Evolutionary conservation across 2,113 vertebrate genomes (phyloP), one percentile per base, ranked within the genome.

Genomic region (Rattus norvegicus): DNA sequence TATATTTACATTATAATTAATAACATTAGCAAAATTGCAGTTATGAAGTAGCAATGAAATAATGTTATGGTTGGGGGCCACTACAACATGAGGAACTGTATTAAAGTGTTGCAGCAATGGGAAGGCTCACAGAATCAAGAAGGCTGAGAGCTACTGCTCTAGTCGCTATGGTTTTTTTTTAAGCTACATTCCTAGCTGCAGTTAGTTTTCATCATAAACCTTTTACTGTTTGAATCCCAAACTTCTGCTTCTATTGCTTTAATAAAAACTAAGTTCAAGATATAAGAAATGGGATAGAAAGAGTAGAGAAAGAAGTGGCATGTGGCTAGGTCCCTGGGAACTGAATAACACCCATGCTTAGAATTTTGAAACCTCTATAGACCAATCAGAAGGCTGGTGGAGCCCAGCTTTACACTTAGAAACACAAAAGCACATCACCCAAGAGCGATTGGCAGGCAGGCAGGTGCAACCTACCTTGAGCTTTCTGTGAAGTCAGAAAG

Each of bases 241-340:
- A 11, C 30, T 91, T n/a, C 61, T 61, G 8, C 22, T 69, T 75
- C 39, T 1, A 56, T 92, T 81, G 26, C 22, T 56, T 85, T 73
- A 47, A 77, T 91, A 69, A 79, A 87, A 75, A 54, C 65, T 88
- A 65, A 67, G 63, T 86, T 49, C 80, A 80, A 86, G 69, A 93
- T 85, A 77, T 33, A 91, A 88, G 39, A 79, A 81, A 73, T 47
- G n/a, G 16, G 16, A 28, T 54, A 63, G 47, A 16, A 47, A 79
- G 3, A 65, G 1, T 8, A 89, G 22, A n/a, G 90, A 39, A 20
- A 87, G 69, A 69, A 22, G 13, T 7, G 13, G 20, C 56, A n/a
- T 8, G 1, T 12, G 52, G 79, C 39, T 43, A 65, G 69, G 9
- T 49, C 17, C 22, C 3, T 17, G 19, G 22, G 39, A 88, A 54